phyloP scores from a whole-genome alignment of 2,888 invertebrate species.

The Cephus sareptanus region DNA sequence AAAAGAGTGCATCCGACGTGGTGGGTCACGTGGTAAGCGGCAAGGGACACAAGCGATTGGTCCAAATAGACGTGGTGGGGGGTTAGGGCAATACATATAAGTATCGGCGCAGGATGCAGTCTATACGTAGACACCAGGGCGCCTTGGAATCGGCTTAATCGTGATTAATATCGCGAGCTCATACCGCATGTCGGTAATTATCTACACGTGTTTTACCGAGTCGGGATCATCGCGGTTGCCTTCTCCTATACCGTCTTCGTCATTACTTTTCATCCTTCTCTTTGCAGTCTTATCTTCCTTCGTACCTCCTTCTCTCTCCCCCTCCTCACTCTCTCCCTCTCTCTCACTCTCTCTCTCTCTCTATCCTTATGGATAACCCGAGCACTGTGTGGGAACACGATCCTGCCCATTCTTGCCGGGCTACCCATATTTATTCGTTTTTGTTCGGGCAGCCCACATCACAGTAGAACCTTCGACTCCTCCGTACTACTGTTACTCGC shows the following conservation, averaged over 20 bases:
- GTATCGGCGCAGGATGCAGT: slow-evolving; percentile 18
- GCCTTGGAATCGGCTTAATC: slow-evolving; percentile 52
- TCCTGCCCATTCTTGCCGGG: slow-evolving; percentile 12
- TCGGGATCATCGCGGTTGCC: slow-evolving; percentile 25
- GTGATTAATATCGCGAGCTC: slow-evolving; percentile 54
- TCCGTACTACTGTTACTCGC: neutral
- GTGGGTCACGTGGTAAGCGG: neutral
- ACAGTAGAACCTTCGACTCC: neutral
- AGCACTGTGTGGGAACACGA: slow-evolving; percentile 48
- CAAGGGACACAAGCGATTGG: neutral
- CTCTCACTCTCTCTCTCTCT: neutral
- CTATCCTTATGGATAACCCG: neutral
- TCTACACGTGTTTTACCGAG: slow-evolving; percentile 52
- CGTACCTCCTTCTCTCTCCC: neutral
- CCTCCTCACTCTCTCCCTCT: no score
- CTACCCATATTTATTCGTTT: neutral
- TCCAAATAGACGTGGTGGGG: slow-evolving; percentile 8
- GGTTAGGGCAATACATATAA: slow-evolving; percentile 13
- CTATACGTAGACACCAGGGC: slow-evolving; percentile 26
- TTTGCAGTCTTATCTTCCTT: neutral
- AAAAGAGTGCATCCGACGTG: neutral
- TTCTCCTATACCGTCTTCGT: neutral
- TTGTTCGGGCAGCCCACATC: neutral
- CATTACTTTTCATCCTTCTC: neutral
- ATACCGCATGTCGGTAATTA: slow-evolving; percentile 52